Evolutionary conservation across 2,113 vertebrate genomes (phyloP).

Genomic region (Heterotis niloticus): DNA sequence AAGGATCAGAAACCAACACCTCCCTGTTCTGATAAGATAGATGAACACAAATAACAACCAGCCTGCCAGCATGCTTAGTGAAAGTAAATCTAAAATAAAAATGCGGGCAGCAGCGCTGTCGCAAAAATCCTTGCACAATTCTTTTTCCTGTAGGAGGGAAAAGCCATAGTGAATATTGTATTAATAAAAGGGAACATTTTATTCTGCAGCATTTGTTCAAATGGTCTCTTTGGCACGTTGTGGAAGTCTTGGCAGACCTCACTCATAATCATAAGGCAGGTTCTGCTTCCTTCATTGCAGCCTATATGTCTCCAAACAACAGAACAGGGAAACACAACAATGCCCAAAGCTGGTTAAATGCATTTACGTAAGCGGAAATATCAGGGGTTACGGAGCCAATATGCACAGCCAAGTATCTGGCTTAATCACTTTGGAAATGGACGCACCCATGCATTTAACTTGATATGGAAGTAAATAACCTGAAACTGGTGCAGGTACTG

Average conservation of each 20-base stretch:
- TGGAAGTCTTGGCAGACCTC: conserved; percentile 37
- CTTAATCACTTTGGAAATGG: neutral
- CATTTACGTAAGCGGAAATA: conserved; percentile 34
- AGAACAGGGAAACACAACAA: conserved; percentile 44
- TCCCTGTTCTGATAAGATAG: neutral
- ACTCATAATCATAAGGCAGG: conserved; percentile 36
- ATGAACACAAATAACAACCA: neutral
- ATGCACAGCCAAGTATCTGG: conserved; percentile 5
- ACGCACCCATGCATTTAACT: neutral
- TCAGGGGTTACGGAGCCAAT: conserved; percentile 18
- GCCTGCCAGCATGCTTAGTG: neutral
- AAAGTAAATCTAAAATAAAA: no score
- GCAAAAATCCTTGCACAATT: neutral
- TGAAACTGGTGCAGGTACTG: neutral
- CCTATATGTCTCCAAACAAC: conserved; percentile 37
- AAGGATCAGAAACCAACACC: no score
- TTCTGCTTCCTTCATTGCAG: conserved; percentile 37
- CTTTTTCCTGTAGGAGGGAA: conserved; percentile 31
- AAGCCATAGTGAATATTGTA: conserved; percentile 38
- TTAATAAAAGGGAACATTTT: conserved; percentile 51
- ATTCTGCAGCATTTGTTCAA: conserved; percentile 40
- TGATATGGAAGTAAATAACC: neutral
- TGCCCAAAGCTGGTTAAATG: conserved; percentile 33
- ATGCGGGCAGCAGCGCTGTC: no score
- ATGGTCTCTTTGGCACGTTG: conserved; percentile 40